A percentile compares a stretch with the other conserved stretches of the same genome.
These are phyloP conservation scores for Lepetodrilus schrolli DNA, from an alignment of 2,888 invertebrate species.

Conservation along the genomic window DNA sequence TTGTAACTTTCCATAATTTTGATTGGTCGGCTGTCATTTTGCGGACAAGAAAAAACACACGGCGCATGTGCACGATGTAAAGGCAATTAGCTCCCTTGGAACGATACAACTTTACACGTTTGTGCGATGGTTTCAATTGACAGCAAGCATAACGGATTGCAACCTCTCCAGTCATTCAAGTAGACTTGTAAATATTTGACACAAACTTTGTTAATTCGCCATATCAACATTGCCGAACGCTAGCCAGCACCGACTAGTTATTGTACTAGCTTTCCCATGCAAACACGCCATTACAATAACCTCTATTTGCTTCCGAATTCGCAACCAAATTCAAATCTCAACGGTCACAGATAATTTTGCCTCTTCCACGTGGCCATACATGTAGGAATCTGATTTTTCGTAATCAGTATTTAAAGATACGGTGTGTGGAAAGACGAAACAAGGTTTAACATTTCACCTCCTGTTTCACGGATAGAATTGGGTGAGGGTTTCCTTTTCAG, in stretches of 20 bases:
- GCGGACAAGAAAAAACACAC: too few relatives aligned
- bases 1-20: too few relatives aligned
- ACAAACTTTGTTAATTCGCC: conserved; percentile 34
- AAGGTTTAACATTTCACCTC: not conserved
- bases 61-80: conserved; percentile 9
- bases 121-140: not conserved
- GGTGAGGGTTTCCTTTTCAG: not conserved
- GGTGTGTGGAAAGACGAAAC: not conserved
- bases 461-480: not conserved
- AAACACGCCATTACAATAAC: conserved; percentile 19
- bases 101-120: not conserved
- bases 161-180: conserved; percentile 16
- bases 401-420: not conserved
- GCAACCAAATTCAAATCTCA: conserved; percentile 24
- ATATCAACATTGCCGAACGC: conserved; percentile 9
- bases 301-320: conserved; percentile 29
- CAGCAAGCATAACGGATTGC: conserved; percentile 16
- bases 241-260: conserved; percentile 21
- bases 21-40: not conserved
- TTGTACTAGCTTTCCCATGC: not conserved
- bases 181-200: conserved; percentile 33
- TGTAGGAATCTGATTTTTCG: conserved; percentile 8
- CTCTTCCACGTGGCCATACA: conserved; percentile 26
- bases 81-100: conserved; percentile 18
- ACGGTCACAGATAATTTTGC: conserved; percentile 11